phyloP scores from a whole-genome alignment of 2,113 vertebrate species.

The Pygoscelis antarcticus region DNA sequence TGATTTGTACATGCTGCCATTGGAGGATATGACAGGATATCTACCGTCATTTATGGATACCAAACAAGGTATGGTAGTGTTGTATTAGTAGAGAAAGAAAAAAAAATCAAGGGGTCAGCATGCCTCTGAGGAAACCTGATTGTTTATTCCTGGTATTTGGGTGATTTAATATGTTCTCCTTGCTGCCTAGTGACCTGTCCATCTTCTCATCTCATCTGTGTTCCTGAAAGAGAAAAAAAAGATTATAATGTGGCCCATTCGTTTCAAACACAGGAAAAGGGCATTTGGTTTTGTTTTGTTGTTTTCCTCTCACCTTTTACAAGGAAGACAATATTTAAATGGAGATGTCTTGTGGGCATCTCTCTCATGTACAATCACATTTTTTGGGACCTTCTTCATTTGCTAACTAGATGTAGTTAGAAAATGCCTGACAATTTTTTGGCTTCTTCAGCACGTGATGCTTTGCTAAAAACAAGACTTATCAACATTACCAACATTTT shows the following conservation, averaged over 20 bases:
- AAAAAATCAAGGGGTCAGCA: background rate
- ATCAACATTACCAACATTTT: background rate
- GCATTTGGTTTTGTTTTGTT: background rate
- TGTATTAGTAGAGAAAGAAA: background rate
- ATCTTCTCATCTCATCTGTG: background rate
- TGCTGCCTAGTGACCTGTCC: background rate
- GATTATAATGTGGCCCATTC: background rate
- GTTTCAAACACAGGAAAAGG: background rate
- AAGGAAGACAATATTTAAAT: background rate
- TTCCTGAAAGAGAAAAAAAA: background rate
- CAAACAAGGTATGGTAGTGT: background rate
- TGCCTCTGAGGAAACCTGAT: background rate
- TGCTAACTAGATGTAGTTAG: background rate
- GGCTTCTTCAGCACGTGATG: background rate
- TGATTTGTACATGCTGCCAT: background rate
- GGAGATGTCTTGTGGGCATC: background rate
- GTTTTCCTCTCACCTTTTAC: background rate
- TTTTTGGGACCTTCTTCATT: background rate
- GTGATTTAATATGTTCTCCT: background rate
- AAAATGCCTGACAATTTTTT: background rate
- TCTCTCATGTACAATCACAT: background rate
- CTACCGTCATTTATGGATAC: background rate
- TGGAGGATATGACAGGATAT: background rate
- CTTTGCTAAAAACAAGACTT: background rate
- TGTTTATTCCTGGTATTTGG: background rate